A percentile compares a stretch with the other conserved stretches of the same genome.
Conservation (phyloP, 2,113 vertebrate genomes). For the Galbula dea region DNA sequence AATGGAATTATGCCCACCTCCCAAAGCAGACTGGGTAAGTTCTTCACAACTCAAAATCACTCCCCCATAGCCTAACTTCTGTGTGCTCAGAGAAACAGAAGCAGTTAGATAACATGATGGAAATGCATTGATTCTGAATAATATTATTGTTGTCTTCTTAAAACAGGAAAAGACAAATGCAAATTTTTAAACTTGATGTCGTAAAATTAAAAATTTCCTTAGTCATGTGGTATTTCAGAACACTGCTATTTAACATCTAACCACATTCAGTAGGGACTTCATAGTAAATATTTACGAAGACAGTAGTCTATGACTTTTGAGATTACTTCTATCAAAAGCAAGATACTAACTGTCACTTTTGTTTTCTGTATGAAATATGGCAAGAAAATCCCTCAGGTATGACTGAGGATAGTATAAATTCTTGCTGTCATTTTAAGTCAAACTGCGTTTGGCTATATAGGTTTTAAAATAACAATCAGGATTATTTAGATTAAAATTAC, state of each 20-base stretch:
- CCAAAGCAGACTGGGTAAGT: not conserved
- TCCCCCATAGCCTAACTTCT: not conserved
- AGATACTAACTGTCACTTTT: not conserved
- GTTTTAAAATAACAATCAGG: not conserved
- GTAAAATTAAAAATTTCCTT: not conserved
- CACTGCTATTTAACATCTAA: slow-evolving; percentile 19
- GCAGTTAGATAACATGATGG: not conserved
- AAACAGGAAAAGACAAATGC: not conserved
- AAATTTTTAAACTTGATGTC: not conserved
- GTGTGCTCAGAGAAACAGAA: not conserved
- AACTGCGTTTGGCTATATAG: not conserved
- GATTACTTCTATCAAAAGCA: slow-evolving; percentile 39
- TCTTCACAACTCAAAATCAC: not conserved
- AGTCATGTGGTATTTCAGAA: not conserved
- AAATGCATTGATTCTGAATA: not conserved
- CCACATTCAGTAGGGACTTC: not conserved
- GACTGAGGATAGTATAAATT: not conserved
- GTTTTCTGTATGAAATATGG: not conserved
- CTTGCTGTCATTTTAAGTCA: not conserved
- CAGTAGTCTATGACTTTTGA: not conserved
- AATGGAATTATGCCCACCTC: not conserved
- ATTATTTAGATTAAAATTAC: not conserved
- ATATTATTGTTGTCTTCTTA: not conserved
- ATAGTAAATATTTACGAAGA: slow-evolving; percentile 36
- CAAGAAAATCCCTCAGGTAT: not conserved